Evolutionary conservation across 2,797 vertebrate genomes (phyloP).

Genomic region (Coregonus sp.): DNA sequence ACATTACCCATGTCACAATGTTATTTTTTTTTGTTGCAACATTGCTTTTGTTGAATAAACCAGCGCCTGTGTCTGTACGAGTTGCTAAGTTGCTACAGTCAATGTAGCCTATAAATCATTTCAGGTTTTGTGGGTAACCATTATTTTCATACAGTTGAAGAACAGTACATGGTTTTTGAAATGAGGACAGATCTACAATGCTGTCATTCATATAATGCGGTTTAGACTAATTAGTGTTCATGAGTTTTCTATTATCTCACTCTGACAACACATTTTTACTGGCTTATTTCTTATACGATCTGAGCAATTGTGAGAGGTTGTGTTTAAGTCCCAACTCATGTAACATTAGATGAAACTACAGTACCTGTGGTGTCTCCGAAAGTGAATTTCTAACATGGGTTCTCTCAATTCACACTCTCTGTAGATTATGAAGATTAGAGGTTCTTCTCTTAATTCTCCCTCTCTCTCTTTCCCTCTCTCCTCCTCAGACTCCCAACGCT

Average conservation of each 20-base stretch:
- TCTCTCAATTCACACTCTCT: background rate
- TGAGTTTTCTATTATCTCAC: background rate
- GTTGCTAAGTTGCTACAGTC: background rate
- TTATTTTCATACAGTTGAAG: background rate
- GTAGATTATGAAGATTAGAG: background rate
- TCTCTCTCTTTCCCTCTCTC: background rate
- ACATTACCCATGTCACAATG: too few relatives aligned
- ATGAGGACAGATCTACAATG: background rate
- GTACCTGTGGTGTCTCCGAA: background rate
- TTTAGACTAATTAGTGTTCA: too few relatives aligned
- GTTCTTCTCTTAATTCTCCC: background rate
- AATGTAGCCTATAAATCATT: background rate
- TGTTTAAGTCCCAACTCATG: background rate
- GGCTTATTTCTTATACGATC: background rate
- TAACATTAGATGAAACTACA: background rate
- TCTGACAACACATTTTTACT: background rate
- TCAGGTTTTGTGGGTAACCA: background rate
- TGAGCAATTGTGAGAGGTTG: background rate
- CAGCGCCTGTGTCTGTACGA: background rate
- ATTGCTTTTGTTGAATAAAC: background rate
- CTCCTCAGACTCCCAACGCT: conserved; percentile 83
- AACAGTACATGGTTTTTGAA: background rate
- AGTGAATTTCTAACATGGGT: background rate
- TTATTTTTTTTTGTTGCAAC: too few relatives aligned
- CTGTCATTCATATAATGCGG: background rate